Conservation (phyloP, 2,113 vertebrate genomes). For the Melanocharis versteri region DNA sequence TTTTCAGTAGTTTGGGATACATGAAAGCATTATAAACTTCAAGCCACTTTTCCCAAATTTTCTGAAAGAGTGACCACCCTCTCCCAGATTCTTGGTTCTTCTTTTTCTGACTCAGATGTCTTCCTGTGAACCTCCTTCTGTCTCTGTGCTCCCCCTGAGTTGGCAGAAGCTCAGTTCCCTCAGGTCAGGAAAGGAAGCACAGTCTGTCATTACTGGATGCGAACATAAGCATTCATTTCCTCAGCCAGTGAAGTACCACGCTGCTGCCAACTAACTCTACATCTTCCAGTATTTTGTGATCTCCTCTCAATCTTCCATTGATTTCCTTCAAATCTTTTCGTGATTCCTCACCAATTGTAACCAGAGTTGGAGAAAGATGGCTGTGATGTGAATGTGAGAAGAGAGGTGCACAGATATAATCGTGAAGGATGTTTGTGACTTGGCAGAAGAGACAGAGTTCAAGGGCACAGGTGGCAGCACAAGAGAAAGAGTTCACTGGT, state of each 20-base stretch:
- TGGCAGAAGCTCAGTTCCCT: slow-evolving; percentile 24
- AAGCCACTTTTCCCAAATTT: background rate
- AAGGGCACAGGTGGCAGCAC: background rate
- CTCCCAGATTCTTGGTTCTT: background rate
- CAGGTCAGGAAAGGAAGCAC: slow-evolving; percentile 3
- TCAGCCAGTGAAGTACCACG: background rate
- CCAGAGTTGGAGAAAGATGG: background rate
- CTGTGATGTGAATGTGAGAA: background rate
- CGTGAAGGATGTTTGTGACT: fast-evolving
- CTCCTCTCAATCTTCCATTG: background rate
- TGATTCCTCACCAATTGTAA: fast-evolving
- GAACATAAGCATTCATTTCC: slow-evolving; percentile 30
- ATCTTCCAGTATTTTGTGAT: background rate
- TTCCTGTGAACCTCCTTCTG: background rate
- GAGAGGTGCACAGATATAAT: background rate
- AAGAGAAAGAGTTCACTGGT: background rate
- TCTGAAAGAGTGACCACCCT: background rate
- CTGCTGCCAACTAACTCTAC: background rate
- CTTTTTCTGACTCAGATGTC: background rate
- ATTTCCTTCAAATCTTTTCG: background rate
- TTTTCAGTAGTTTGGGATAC: background rate
- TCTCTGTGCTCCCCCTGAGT: background rate
- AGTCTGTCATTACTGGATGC: slow-evolving; percentile 23
- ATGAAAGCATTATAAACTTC: background rate
- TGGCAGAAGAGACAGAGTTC: background rate